Base-by-base conservation (phyloP, 2,113 vertebrate species). In the Tringa solitaria region DNA sequence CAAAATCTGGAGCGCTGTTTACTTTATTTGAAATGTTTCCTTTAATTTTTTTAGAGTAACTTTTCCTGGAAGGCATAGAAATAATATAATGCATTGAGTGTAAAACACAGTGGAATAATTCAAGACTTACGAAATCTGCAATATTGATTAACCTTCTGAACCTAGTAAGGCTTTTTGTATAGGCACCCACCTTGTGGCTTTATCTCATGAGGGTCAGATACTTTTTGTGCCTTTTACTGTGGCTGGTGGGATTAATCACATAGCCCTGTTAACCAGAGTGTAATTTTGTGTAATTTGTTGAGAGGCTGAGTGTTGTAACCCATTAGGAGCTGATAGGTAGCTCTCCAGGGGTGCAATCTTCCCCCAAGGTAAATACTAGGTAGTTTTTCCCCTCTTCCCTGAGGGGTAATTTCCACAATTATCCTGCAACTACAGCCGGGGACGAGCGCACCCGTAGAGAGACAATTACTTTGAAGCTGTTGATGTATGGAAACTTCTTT, bases 401-500 rank as follows among this genome's bases (percentile, higher is more conserved):
- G 3, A 78, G 77, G 75, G 73, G 27, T 84, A 50, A 68, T 95
- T 68, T 56, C 80, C 48, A 81, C 83, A 96, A 75, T 93, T 91
- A 92, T 46, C 64, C 84, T 22, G 37, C 60, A 32, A 21, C 68
- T 33, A 7, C 23, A 11, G 74, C 70, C 1, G 0, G 60, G 82
- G 68, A 81, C 0, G 2, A 85, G 78, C 2, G 45, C 0, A 8
- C 85, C 85, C 17, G 8, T 41, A 50, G 90, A 94, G 88, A 81
- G 88, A 81, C 35, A 64, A 87, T 91, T 84, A 59, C 96, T 94
- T 96, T 95, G 94, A 95, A 93, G 93, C 68, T 24, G 28, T 70
- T 95, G 93, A 91, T 81, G 84, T 87, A 81, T 89, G 91, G 89
- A 96, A 94, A 95, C 80, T 87, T 84, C 84, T 92, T 90, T 93